These are phyloP conservation scores for Acropternis orthonyx DNA, from an alignment of 2,797 vertebrate species.

Conservation along the genomic window DNA sequence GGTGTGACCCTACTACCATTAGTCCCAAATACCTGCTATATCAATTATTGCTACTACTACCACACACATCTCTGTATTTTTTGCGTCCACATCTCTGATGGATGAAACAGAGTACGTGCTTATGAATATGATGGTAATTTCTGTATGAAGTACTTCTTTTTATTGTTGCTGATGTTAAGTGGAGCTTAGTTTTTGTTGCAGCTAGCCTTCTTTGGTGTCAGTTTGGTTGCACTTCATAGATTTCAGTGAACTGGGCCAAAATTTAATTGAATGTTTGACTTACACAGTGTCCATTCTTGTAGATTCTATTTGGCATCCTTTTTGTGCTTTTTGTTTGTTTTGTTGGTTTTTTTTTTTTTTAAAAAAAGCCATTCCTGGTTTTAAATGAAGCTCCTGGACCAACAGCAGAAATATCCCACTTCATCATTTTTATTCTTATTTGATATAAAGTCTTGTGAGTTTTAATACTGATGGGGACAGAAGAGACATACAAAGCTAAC, in stretches of 20 bases:
- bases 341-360: not conserved
- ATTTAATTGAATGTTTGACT: not conserved
- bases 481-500: not conserved
- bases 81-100: not conserved
- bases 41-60: accelerated
- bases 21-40: not conserved
- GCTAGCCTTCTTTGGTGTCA: not conserved
- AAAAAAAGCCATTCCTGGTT: not conserved
- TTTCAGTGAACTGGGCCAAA: not conserved
- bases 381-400: not conserved
- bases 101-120: not conserved
- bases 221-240: not conserved
- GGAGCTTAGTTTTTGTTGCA: not conserved
- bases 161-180: not conserved
- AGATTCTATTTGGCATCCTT: not conserved
- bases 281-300: not conserved
- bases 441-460: not conserved
- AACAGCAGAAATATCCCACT: not conserved
- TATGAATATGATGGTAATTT: not conserved
- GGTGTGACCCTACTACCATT: not conserved
- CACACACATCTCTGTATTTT: not conserved
- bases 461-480: not conserved
- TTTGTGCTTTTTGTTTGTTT: not conserved
- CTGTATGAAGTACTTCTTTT: not conserved
- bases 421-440: not conserved